A percentile compares a stretch with the other conserved stretches of the same genome.
phyloP scores from a whole-genome alignment of 2,113 vertebrate genomes.

The Perca schrenkii region DNA sequence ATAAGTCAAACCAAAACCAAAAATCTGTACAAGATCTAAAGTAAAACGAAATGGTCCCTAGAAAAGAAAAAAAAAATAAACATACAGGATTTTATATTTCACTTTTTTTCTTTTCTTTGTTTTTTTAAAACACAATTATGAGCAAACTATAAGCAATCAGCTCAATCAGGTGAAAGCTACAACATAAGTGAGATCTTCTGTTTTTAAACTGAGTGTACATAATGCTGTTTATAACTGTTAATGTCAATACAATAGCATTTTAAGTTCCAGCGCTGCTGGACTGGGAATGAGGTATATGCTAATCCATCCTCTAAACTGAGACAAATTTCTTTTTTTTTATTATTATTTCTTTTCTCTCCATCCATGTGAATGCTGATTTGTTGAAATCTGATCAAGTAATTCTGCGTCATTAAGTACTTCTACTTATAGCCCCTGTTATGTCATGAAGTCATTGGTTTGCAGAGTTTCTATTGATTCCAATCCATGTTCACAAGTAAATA shows the following conservation, averaged over 20 bases:
- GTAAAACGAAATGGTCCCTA: conserved; percentile 88
- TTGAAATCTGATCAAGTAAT: conserved; percentile 61
- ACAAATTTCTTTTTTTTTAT: conserved; percentile 21
- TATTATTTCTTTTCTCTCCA: conserved; percentile 70
- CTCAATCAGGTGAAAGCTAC: conserved; percentile 84
- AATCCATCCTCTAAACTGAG: conserved; percentile 77
- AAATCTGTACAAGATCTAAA: conserved; percentile 94
- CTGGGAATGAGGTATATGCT: conserved; percentile 88
- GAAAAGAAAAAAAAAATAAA: conserved; percentile 35
- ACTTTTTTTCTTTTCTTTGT: conserved; percentile 65
- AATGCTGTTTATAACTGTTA: conserved; percentile 77
- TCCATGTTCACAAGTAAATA: conserved; percentile 33
- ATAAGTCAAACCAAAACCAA: conserved; percentile 95
- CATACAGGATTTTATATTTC: conserved; percentile 75
- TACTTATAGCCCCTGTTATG: conserved; percentile 31
- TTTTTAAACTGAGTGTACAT: conserved; percentile 72
- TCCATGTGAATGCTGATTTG: conserved; percentile 72
- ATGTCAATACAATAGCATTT: conserved; percentile 83
- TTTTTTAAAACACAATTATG: conserved; percentile 89
- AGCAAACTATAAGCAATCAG: conserved; percentile 88
- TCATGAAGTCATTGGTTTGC: conserved; percentile 52
- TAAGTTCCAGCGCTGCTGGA: conserved; percentile 84
- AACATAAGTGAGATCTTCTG: conserved; percentile 79
- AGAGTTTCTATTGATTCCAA: conserved; percentile 50
- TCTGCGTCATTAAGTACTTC: conserved; percentile 30